phyloP scores from a whole-genome alignment of 2,888 invertebrate genomes.

The Cyrtodaria siliqua region DNA sequence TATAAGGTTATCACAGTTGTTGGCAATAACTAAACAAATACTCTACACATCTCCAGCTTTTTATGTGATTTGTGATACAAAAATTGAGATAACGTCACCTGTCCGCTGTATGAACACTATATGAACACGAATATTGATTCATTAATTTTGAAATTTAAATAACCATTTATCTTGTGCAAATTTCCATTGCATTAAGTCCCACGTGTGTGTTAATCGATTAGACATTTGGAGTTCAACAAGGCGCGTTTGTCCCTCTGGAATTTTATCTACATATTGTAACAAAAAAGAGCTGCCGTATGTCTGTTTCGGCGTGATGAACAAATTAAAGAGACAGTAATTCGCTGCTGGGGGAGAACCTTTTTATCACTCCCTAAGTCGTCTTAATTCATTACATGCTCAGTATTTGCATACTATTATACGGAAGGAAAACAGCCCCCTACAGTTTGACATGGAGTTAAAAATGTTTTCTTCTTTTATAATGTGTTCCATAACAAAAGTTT shows the following conservation, averaged over 20 bases:
- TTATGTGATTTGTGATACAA: no score
- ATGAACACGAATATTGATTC: constrained; percentile 12
- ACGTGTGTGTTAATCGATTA: constrained; percentile 16
- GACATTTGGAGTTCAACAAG: constrained; percentile 25
- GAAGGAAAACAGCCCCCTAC: no score
- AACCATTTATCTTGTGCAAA: constrained; percentile 22
- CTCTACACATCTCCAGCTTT: no score
- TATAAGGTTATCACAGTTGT: no score
- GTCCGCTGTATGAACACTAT: no score
- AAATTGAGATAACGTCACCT: no score
- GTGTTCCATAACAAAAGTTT: no score
- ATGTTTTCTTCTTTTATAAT: no score
- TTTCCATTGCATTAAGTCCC: constrained; percentile 4
- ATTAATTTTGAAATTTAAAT: constrained; percentile 42
- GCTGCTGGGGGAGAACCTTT: constrained; percentile 46
- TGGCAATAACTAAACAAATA: no score
- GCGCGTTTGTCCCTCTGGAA: constrained; percentile 6
- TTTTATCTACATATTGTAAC: constrained; percentile 50
- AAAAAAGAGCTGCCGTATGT: constrained; percentile 35
- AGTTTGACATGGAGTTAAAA: no score
- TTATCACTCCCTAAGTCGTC: constrained; percentile 43
- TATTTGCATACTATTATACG: neutral
- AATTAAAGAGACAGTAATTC: constrained; percentile 46
- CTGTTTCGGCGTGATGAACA: constrained; percentile 49
- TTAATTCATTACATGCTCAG: constrained; percentile 24